Conservation (phyloP, 2,888 invertebrate species). For the Xestoiulus laeticollis region DNA sequence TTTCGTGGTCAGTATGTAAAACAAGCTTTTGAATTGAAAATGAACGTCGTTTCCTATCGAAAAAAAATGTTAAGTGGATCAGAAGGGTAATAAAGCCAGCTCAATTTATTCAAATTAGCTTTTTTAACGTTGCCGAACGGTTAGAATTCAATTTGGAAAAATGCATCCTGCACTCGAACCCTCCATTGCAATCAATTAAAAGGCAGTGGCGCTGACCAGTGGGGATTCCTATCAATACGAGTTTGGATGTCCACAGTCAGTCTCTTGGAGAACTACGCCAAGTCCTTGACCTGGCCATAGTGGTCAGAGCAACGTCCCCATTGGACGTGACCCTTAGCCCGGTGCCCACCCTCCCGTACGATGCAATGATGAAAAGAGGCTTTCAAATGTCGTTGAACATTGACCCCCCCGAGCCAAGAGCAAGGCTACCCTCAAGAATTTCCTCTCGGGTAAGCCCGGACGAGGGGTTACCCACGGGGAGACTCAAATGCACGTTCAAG, state of each 20-base stretch:
- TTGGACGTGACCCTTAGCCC: constrained; percentile 41
- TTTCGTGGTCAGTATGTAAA: background rate
- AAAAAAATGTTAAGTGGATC: constrained; percentile 27
- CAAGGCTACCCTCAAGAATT: constrained; percentile 43
- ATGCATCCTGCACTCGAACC: background rate
- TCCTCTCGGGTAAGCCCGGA: constrained; percentile 13
- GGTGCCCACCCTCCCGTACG: constrained; percentile 21
- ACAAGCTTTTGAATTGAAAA: background rate
- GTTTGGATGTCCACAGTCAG: constrained; percentile 18
- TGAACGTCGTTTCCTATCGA: background rate
- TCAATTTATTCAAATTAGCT: constrained; percentile 12
- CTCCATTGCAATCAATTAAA: constrained; percentile 7
- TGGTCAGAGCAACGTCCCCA: constrained; percentile 43
- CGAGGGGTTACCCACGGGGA: constrained; percentile 14
- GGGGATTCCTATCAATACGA: constrained; percentile 35
- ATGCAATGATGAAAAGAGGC: constrained; percentile 9
- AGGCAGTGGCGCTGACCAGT: constrained; percentile 18
- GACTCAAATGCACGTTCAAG: background rate
- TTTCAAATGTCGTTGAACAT: constrained; percentile 36
- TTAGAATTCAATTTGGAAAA: background rate
- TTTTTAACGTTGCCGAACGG: constrained; percentile 17
- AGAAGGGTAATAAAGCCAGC: constrained; percentile 18
- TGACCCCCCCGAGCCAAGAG: constrained; percentile 34
- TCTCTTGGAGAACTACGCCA: background rate
- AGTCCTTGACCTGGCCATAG: constrained; percentile 41